Percentiles rank a stretch among this genome's conserved stretches.
phyloP scores from a whole-genome alignment of 2,797 vertebrate species.

The Takifugu rubripes region DNA sequence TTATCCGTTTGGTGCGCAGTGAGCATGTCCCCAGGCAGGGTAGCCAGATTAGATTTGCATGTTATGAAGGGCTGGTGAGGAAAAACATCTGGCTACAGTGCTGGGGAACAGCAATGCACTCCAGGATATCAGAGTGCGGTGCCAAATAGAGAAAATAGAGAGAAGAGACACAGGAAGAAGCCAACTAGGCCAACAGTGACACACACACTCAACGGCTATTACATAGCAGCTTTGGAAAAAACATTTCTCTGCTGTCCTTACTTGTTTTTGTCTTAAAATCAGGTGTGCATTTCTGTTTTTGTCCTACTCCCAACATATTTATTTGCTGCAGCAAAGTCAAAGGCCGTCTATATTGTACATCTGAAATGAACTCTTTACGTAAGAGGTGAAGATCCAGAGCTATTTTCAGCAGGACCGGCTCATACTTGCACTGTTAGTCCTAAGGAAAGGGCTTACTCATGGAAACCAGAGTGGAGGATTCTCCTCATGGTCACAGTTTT shows the following conservation, averaged over 20 bases:
- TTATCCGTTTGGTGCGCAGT: constrained; percentile 13
- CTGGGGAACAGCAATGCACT: constrained; percentile 47
- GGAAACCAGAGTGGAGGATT: constrained; percentile 52
- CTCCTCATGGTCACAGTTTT: constrained; percentile 40
- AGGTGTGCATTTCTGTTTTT: not conserved
- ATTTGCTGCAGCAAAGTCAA: constrained; percentile 27
- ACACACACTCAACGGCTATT: constrained; percentile 29
- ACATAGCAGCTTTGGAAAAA: constrained; percentile 32
- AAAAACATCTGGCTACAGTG: constrained; percentile 63
- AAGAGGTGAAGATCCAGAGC: constrained; percentile 37
- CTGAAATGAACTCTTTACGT: constrained; percentile 42
- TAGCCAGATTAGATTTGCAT: constrained; percentile 56
- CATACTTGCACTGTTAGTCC: constrained; percentile 42
- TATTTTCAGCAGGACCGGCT: constrained; percentile 45
- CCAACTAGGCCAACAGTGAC: constrained; percentile 63
- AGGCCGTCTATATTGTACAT: constrained; percentile 27
- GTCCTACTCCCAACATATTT: constrained; percentile 14
- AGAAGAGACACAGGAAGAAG: constrained; percentile 42
- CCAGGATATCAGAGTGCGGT: constrained; percentile 58
- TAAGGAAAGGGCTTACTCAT: constrained; percentile 54
- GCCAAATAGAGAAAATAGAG: constrained; percentile 57
- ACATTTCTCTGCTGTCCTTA: constrained; percentile 17
- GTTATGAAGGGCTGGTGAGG: constrained; percentile 54
- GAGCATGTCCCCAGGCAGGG: constrained; percentile 25
- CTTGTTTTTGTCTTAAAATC: constrained; percentile 7